Evolutionary conservation across 2,797 vertebrate species (phyloP), one percentile per base, ranked within the genome.

Genomic region (Peromyscus eremicus): DNA sequence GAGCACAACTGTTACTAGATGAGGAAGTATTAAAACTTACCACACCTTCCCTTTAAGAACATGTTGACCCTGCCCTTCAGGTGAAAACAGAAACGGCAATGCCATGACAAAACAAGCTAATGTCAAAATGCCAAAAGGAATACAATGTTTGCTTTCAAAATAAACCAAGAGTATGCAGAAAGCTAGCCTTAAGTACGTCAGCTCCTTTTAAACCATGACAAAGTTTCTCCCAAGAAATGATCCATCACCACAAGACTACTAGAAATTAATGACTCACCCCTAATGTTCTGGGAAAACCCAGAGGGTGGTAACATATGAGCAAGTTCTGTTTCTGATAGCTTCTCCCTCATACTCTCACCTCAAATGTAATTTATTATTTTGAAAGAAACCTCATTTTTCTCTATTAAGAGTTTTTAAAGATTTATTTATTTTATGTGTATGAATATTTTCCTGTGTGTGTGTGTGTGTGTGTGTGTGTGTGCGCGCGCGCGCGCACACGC

Each of bases 201-300:
- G 49, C 73, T 85, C 82, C 25, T 32, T 88, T 12, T 49, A 85
- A 34, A 73, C 55, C 16, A 12, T 52, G 40, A 89, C 19, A 91
- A 66, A 90, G 10, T 84, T 93, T 64, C 52, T 92, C 92, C 75
- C 57, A 91, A 91, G 60, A 93, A 60, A 94, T 89, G 85, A 93
- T 71, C 87, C 92, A 95, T 60, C 27, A 68, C 68, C 64, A 80
- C 71, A 52, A 86, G 66, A 95, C 60, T 76, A 70, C 66, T 32
- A 80, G 87, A 92, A 95, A 87, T 94, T 64, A 94, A 66, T 66
- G 52, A 82, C 73, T 34, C 66, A 86, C 37, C 79, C 70, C 49
- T 84, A 71, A 34, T 64, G 40, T 97, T 94, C 60, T 90, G 64
- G 77, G n/a, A 27, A 68, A 83, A 16, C 49, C 9, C 64, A 96